These are phyloP conservation scores for Phaonia tiefii DNA, from an alignment of 2,888 invertebrate genomes.

Conservation along the genomic window DNA sequence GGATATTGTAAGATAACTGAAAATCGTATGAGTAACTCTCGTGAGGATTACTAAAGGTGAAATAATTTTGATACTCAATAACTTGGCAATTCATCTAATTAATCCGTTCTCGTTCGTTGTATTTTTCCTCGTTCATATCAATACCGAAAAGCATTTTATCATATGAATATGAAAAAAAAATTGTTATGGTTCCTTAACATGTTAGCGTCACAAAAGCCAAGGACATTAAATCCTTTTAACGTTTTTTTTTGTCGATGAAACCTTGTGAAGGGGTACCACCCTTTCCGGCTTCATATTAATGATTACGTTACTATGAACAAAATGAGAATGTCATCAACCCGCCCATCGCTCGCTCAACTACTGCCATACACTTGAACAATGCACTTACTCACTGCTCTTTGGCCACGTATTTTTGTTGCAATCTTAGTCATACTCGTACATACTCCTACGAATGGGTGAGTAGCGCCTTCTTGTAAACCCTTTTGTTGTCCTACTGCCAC, in stretches of 20 bases:
- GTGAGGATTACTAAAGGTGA: too few species aligned
- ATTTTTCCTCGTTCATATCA: too few species aligned
- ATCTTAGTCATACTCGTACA: too few species aligned
- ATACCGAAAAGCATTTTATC: too few species aligned
- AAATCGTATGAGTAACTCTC: too few species aligned
- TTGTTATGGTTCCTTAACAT: constrained; percentile 53
- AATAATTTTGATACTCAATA: too few species aligned
- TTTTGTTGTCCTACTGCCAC: too few species aligned
- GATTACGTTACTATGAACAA: constrained; percentile 47
- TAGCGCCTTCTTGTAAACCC: too few species aligned
- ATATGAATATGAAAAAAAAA: constrained; percentile 4
- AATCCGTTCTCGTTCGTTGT: too few species aligned
- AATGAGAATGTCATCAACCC: constrained; percentile 54
- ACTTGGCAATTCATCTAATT: too few species aligned
- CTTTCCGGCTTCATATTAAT: constrained; percentile 44
- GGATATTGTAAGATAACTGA: too few species aligned
- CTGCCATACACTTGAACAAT: constrained; percentile 49
- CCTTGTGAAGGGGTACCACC: constrained; percentile 31
- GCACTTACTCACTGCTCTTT: constrained; percentile 39
- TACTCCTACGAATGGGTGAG: too few species aligned
- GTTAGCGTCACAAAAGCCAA: constrained; percentile 47
- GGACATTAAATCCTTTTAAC: constrained; percentile 32
- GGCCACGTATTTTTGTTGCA: constrained; percentile 33
- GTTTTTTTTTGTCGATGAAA: constrained; percentile 11
- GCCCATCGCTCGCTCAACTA: constrained; percentile 40